A percentile compares a stretch with the other conserved stretches of the same genome.
Evolutionary conservation across 2,888 invertebrate genomes (phyloP).

Genomic region (Pogonocherus hispidulus): DNA sequence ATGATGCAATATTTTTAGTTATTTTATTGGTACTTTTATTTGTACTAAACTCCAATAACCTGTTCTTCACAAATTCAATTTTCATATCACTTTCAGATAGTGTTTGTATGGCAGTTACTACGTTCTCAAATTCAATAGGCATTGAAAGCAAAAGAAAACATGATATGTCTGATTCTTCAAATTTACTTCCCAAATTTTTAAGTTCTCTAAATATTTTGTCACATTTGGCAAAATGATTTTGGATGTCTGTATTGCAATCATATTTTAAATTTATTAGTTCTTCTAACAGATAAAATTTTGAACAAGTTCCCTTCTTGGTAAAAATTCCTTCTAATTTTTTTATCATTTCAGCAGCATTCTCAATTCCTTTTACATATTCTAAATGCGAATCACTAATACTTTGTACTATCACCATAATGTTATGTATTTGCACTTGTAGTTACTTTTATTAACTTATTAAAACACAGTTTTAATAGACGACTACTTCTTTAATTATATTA

Average conservation of each 20-base stretch:
- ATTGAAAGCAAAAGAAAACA: conserved; percentile 43
- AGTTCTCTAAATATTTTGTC: conserved; percentile 43
- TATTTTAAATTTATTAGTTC: conserved; percentile 31
- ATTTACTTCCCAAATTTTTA: conserved; percentile 32
- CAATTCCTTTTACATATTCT: conserved; percentile 42
- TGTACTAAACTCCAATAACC: conserved; percentile 34
- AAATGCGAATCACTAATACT: conserved; percentile 43
- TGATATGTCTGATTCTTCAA: conserved; percentile 27
- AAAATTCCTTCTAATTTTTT: conserved; percentile 39
- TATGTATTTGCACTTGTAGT: too few relatives aligned
- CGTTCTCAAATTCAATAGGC: conserved; percentile 43
- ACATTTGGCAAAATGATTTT: conserved; percentile 39
- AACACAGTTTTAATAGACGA: too few relatives aligned
- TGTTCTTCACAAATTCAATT: conserved; percentile 35
- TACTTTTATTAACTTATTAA: too few relatives aligned
- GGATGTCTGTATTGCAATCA: conserved; percentile 3
- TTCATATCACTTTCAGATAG: conserved; percentile 38
- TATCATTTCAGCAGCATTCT: conserved; percentile 41
- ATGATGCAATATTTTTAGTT: background rate
- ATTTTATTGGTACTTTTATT: conserved; percentile 19
- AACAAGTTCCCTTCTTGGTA: conserved; percentile 36
- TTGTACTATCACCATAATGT: conserved; percentile 41
- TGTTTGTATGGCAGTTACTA: conserved; percentile 43
- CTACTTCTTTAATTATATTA: too few relatives aligned
- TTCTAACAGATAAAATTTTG: conserved; percentile 29